Conservation (phyloP, 2,888 invertebrate species). For the Ametastegia equiseti region DNA sequence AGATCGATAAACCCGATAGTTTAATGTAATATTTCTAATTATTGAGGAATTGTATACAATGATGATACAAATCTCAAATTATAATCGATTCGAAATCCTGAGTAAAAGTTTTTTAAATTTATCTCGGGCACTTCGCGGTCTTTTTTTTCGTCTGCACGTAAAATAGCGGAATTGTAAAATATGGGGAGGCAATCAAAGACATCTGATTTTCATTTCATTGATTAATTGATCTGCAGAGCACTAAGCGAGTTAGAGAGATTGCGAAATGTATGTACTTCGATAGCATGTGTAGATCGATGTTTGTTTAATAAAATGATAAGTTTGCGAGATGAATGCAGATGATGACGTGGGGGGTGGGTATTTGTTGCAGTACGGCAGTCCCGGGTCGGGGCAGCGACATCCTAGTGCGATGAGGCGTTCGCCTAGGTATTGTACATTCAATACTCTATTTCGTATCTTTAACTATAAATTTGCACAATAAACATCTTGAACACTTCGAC, state of each 20-base stretch:
- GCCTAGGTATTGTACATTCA: slow-evolving; percentile 69
- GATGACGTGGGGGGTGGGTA: slow-evolving; percentile 69
- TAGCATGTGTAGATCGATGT: slow-evolving; percentile 42
- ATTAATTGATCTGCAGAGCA: not conserved
- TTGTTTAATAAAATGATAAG: slow-evolving; percentile 42
- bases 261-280: not conserved
- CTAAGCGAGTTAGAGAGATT: not conserved
- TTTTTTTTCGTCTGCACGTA: too few species aligned
- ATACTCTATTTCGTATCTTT: slow-evolving; percentile 49
- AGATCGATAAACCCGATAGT: too few species aligned
- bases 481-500: not conserved
- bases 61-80: too few species aligned
- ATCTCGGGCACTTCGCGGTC: too few species aligned
- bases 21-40: too few species aligned
- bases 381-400: slow-evolving; percentile 91
- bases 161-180: too few species aligned
- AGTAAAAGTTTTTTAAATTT: too few species aligned
- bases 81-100: too few species aligned
- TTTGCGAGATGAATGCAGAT: slow-evolving; percentile 61
- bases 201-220: not conserved
- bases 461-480: not conserved
- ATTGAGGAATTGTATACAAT: too few species aligned
- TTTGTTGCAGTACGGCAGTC: slow-evolving; percentile 93
- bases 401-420: slow-evolving; percentile 81
- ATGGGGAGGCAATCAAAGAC: too few species aligned